Conservation (phyloP, 2,113 vertebrate species). For the human region DNA sequence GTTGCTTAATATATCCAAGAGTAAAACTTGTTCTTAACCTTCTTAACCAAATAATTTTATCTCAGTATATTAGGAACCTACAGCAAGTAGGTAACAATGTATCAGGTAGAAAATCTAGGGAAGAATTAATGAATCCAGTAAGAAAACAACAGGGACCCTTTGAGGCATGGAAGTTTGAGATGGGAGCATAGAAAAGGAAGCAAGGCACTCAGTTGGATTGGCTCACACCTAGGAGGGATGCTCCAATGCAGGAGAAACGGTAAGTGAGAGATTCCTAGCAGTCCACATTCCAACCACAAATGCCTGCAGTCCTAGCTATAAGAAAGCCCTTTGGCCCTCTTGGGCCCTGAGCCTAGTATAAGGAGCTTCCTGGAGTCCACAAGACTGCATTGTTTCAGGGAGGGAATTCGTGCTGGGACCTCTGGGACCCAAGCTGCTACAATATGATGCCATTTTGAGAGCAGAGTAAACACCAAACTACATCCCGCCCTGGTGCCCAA, state of each 20-base stretch:
- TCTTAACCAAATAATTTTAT: not conserved
- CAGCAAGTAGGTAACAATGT: not conserved
- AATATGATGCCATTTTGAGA: not conserved
- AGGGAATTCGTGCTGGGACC: not conserved
- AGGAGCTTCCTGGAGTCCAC: not conserved
- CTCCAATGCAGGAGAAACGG: not conserved
- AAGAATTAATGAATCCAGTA: not conserved
- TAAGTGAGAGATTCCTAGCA: not conserved
- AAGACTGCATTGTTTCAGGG: not conserved
- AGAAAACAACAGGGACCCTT: not conserved
- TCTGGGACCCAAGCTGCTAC: not conserved
- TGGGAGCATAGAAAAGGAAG: not conserved
- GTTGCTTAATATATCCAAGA: not conserved
- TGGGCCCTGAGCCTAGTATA: not conserved
- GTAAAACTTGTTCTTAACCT: not conserved
- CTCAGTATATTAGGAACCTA: not conserved
- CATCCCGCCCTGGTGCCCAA: not conserved
- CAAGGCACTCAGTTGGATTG: not conserved
- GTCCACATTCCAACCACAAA: not conserved
- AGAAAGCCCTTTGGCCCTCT: not conserved
- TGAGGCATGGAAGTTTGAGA: not conserved
- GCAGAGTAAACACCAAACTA: not conserved
- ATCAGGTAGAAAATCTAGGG: not conserved
- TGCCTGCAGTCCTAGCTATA: not conserved
- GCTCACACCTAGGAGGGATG: not conserved